Evolutionary conservation across 2,113 vertebrate genomes (phyloP).

Genomic region (Progne subis): DNA sequence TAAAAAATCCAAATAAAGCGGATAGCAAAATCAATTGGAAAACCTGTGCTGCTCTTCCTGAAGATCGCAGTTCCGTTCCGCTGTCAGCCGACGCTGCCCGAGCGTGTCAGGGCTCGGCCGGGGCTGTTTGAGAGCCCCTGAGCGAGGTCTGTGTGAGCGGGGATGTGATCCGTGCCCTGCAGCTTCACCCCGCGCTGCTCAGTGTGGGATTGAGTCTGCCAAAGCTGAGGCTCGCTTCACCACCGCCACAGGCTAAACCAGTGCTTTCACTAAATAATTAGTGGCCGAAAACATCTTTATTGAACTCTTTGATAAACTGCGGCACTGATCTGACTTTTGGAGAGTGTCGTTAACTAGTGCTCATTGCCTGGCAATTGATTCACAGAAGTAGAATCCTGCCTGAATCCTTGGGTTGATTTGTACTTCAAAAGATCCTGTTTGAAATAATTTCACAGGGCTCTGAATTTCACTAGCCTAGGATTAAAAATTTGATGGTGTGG

Average conservation of each 20-base stretch:
- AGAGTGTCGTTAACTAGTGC: background rate
- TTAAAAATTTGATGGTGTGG: fast-evolving
- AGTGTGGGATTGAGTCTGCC: background rate
- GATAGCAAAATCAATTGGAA: background rate
- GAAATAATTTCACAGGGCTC: background rate
- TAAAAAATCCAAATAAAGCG: background rate
- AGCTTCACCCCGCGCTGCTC: background rate
- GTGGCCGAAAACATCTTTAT: background rate
- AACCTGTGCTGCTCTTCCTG: background rate
- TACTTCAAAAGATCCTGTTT: background rate
- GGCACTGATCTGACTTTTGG: background rate
- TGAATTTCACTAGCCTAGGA: background rate
- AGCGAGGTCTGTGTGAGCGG: fast-evolving
- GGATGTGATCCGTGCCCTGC: background rate
- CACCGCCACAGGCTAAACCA: background rate
- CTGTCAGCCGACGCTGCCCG: fast-evolving
- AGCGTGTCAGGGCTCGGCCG: background rate
- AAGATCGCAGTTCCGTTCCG: background rate
- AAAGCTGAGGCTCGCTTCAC: background rate
- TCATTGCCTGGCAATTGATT: background rate
- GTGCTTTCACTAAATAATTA: background rate
- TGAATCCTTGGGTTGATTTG: background rate
- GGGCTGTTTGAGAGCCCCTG: too few species aligned
- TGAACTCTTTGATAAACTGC: background rate
- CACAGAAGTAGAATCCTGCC: background rate